Evolutionary conservation across 2,888 invertebrate species (phyloP), one percentile per base, ranked within the genome.

Genomic region (Meghimatium bilineatum): DNA sequence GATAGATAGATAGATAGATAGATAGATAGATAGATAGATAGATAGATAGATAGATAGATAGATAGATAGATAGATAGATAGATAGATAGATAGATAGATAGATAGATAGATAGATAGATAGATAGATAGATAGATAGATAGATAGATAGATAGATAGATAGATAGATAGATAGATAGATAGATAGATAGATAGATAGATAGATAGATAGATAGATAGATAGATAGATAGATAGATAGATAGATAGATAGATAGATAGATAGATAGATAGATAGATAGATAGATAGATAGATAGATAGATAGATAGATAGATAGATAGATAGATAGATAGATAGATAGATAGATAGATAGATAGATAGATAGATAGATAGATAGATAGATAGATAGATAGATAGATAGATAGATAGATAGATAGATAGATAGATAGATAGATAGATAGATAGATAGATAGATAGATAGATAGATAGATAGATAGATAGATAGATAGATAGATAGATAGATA

Each of bases 31-130:
- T 66, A 66, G 66, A 63, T 63, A 63, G 63, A 63, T 29, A 63
- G 63, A 63, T 29, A 63, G 63, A 63, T 63, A 63, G 63, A 56
- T 69, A 69, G 67, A 69, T 69, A 69, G 67, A 69, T 69, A 69
- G 67, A 69, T 69, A 69, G 67, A 69, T 69, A 69, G 67, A 69
- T 69, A 69, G 67, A 69, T 69, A 69, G 67, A 69, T 69, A 69
- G 67, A 69, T 69, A 69, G 67, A 69, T 69, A 69, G 34, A 69
- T 69, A 69, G 67, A 69, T 69, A 69, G 67, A 69, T 69, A 69
- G 67, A 69, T 69, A 69, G 67, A 69, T 69, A 69, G 67, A 69
- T 69, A 69, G 67, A 69, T 69, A 69, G 67, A 69, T 69, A 69
- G 34, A 69, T 69, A 69, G 67, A 69, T 69, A 69, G 67, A 69